phyloP scores from a whole-genome alignment of 2,888 invertebrate species.

The Trimorus sp. region DNA sequence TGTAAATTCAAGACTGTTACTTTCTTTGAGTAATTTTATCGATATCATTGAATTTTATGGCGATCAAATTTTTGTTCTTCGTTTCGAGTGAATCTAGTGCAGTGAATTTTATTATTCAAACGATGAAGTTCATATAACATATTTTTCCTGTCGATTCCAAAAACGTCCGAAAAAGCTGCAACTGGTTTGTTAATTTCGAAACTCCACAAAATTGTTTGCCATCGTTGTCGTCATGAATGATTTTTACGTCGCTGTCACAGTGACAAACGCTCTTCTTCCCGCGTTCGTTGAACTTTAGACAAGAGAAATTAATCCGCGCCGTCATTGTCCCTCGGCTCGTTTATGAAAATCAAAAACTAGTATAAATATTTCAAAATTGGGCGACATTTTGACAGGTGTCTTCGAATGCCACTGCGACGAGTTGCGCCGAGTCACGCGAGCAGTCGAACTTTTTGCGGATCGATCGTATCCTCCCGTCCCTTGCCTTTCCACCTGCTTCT shows the following conservation, averaged over 20 bases:
- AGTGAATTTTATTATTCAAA: too few species aligned
- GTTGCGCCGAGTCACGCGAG: slow-evolving; percentile 28
- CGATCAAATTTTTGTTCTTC: too few species aligned
- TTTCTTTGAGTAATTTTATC: too few species aligned
- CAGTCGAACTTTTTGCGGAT: slow-evolving; percentile 21
- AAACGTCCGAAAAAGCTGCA: too few species aligned
- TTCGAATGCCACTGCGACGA: slow-evolving; percentile 12
- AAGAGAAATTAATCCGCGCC: slow-evolving; percentile 27
- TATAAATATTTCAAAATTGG: slow-evolving; percentile 31
- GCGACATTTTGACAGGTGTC: slow-evolving; percentile 40
- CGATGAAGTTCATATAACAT: too few species aligned
- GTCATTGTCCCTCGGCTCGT: slow-evolving; percentile 9
- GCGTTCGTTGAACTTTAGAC: slow-evolving; percentile 9
- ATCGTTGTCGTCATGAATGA: background rate
- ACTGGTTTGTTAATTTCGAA: background rate
- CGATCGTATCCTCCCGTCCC: background rate
- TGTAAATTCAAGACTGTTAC: too few species aligned
- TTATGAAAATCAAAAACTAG: slow-evolving; percentile 30
- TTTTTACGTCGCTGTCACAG: slow-evolving; percentile 6
- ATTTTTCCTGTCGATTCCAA: too few species aligned
- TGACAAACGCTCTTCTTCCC: slow-evolving; percentile 15
- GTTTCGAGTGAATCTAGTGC: too few species aligned
- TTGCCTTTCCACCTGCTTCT: too few species aligned
- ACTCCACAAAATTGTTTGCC: background rate
- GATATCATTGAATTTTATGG: too few species aligned